Evolutionary conservation across 2,888 invertebrate genomes (phyloP).

Genomic region (Adineta ricciae): DNA sequence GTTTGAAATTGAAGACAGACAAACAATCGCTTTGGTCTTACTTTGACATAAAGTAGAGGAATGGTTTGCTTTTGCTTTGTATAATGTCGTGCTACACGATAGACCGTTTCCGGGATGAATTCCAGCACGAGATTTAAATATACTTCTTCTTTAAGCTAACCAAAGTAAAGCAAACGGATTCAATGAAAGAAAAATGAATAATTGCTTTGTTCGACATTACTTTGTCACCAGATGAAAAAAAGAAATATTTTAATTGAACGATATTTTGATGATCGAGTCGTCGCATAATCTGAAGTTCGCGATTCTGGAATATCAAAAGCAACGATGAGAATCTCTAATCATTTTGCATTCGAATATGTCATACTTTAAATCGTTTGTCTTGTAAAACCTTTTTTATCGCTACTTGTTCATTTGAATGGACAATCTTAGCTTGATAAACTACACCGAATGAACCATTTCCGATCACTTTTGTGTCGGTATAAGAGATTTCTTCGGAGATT

Average conservation of each 20-base stretch:
- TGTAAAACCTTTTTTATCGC: conserved; percentile 99
- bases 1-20: no score
- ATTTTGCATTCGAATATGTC: no score
- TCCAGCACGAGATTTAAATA: conserved; percentile 99
- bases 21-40: no score
- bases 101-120: conserved; percentile 99
- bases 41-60: conserved; percentile 95
- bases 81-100: conserved; percentile 98
- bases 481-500: conserved; percentile 84
- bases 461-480: conserved; percentile 97
- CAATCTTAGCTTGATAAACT: conserved; percentile 91
- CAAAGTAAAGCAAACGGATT: background rate
- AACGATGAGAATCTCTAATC: no score
- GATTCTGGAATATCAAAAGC: conserved; percentile 57
- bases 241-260: conserved; percentile 99
- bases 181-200: no score
- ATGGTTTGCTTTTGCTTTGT: conserved; percentile 99
- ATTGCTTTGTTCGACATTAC: background rate
- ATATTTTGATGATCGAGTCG: conserved; percentile 99
- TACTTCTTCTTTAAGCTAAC: conserved; percentile 61
- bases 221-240: conserved; percentile 65
- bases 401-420: conserved; percentile 83
- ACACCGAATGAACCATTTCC: conserved; percentile 99
- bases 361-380: conserved; percentile 97
- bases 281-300: conserved; percentile 99